phyloP scores from a whole-genome alignment of 2,888 invertebrate species.

The Lathronympha strigana region DNA sequence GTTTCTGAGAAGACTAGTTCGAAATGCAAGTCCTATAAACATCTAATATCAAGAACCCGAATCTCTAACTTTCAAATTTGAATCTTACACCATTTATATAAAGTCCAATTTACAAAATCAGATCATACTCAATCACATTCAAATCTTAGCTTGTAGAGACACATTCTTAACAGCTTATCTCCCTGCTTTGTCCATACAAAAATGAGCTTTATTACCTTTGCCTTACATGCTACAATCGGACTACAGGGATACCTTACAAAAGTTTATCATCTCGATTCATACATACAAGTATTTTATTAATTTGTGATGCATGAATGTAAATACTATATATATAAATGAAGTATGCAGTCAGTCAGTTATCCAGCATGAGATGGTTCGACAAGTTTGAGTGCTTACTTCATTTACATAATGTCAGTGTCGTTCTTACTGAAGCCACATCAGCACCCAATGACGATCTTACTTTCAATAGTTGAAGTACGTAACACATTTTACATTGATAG shows the following conservation, averaged over 20 bases:
- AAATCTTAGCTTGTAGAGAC: slow-evolving; percentile 25
- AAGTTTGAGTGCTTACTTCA: not conserved
- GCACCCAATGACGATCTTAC: not conserved
- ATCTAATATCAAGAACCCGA: slow-evolving; percentile 7
- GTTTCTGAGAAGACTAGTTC: slow-evolving; percentile 32
- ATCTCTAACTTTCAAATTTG: slow-evolving; percentile 19
- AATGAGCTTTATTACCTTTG: slow-evolving; percentile 36
- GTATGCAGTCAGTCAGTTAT: not conserved
- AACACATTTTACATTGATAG: no score
- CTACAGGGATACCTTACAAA: slow-evolving; percentile 35
- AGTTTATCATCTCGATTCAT: slow-evolving; percentile 15
- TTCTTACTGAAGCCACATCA: not conserved
- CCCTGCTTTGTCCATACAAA: slow-evolving; percentile 50
- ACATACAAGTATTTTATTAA: slow-evolving; percentile 19
- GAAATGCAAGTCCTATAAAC: slow-evolving; percentile 20
- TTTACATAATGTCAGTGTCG: not conserved
- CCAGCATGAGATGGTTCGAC: not conserved
- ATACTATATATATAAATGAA: not conserved
- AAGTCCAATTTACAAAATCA: slow-evolving; percentile 38
- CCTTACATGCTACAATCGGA: slow-evolving; percentile 29
- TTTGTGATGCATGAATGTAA: not conserved
- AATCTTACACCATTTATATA: slow-evolving; percentile 18
- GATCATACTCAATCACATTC: slow-evolving; percentile 40
- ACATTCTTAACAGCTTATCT: slow-evolving; percentile 37
- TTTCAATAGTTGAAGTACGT: no score